Evolutionary conservation across 1,140 invertebrate species (phyloP).

Genomic region (Chironomus striatipennis): DNA sequence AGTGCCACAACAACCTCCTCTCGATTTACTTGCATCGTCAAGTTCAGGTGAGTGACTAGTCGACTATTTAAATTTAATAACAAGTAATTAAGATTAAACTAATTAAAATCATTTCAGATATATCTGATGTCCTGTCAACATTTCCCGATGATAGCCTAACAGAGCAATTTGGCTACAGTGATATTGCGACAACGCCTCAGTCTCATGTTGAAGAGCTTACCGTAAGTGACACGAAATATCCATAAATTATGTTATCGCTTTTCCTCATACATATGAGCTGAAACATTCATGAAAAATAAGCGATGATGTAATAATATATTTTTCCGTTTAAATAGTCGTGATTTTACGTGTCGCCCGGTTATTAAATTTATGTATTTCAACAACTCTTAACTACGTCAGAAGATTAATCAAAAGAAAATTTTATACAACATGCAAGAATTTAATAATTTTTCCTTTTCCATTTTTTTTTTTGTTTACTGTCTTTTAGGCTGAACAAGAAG

Average conservation of each 20-base stretch:
- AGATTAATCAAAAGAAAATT: neutral
- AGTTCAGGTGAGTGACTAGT: neutral
- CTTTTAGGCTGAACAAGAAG: constrained; percentile 6
- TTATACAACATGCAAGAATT: neutral
- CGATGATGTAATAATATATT: no score
- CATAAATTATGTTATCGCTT: neutral
- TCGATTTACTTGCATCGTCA: neutral
- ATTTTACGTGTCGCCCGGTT: no score
- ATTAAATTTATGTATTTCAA: no score
- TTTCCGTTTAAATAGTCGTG: no score
- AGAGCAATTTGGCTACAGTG: neutral
- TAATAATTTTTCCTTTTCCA: neutral
- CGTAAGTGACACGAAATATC: neutral
- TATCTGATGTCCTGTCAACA: neutral
- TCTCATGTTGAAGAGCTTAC: neutral
- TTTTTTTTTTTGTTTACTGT: neutral
- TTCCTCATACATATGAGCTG: no score
- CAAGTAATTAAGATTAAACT: no score
- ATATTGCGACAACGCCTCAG: neutral
- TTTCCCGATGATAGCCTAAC: neutral
- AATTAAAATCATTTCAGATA: neutral
- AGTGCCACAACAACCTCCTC: neutral
- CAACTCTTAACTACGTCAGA: neutral
- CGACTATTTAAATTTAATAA: no score
- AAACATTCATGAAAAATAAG: no score